Evolutionary conservation across 2,888 invertebrate genomes (phyloP).

Genomic region (Apamea crenata): DNA sequence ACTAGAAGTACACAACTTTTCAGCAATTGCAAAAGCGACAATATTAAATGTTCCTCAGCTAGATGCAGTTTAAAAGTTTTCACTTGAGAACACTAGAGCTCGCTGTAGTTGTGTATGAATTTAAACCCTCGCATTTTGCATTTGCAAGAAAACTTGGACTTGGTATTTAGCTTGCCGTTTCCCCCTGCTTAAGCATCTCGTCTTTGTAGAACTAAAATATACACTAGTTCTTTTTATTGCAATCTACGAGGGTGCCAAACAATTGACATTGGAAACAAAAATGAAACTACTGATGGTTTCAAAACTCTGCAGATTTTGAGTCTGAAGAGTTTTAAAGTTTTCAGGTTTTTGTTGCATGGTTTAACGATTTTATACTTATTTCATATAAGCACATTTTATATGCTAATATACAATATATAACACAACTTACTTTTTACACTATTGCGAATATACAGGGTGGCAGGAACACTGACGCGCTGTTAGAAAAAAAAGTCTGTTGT

Average conservation of each 20-base stretch:
- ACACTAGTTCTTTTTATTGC: not conserved
- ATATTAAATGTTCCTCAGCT: slow-evolving; percentile 50
- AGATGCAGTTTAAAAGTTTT: slow-evolving; percentile 49
- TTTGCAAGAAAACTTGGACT: slow-evolving; percentile 48
- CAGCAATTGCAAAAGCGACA: slow-evolving; percentile 49
- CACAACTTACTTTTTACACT: too few relatives aligned
- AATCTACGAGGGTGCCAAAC: not conserved
- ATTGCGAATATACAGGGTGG: too few relatives aligned
- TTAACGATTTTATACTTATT: too few relatives aligned
- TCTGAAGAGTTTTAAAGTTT: too few relatives aligned
- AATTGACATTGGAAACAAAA: not conserved
- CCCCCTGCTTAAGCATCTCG: not conserved
- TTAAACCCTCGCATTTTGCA: slow-evolving; percentile 55
- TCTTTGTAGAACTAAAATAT: slow-evolving; percentile 11
- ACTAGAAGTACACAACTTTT: slow-evolving; percentile 19
- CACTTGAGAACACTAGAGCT: slow-evolving; percentile 29
- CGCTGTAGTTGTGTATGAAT: slow-evolving; percentile 55
- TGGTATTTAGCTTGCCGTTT: slow-evolving; percentile 22
- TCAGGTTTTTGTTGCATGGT: too few relatives aligned
- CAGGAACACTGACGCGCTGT: too few relatives aligned
- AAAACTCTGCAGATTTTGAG: too few relatives aligned
- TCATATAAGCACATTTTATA: too few relatives aligned
- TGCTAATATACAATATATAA: too few relatives aligned
- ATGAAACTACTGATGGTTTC: not conserved
- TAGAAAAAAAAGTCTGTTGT: too few relatives aligned